Percentiles rank a stretch among this genome's conserved stretches.
Evolutionary conservation across 2,888 invertebrate genomes (phyloP).

Genomic region (Parthenolecanium corni): DNA sequence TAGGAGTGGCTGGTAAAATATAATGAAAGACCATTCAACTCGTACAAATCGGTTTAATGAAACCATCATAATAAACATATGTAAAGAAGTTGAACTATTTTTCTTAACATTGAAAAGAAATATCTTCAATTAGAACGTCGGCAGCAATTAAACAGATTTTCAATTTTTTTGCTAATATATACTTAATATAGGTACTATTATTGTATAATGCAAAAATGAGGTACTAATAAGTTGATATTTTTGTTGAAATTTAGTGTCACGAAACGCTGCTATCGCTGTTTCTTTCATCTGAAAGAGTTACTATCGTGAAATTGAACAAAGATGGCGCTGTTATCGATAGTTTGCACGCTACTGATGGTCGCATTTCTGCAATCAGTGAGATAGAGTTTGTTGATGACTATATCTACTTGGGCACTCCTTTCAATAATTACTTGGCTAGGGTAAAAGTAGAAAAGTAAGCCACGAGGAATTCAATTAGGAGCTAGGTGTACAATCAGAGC

Average conservation of each 20-base stretch:
- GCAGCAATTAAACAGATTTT: too few species aligned
- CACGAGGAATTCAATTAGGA: too few species aligned
- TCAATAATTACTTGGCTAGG: constrained; percentile 51
- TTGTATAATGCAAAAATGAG: neutral
- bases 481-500: too few species aligned
- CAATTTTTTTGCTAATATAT: neutral
- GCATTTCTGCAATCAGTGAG: constrained; percentile 48
- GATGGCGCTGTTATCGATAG: constrained; percentile 59
- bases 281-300: constrained; percentile 33
- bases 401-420: constrained; percentile 57
- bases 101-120: too few species aligned
- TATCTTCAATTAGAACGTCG: too few species aligned
- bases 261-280: constrained; percentile 23
- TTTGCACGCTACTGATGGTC: constrained; percentile 50
- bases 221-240: neutral
- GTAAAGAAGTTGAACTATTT: too few species aligned
- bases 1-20: too few species aligned
- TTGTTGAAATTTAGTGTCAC: neutral
- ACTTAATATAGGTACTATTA: neutral
- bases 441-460: too few species aligned
- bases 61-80: too few species aligned
- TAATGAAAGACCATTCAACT: too few species aligned
- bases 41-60: too few species aligned
- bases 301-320: constrained; percentile 31
- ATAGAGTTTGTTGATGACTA: constrained; percentile 52